Evolutionary conservation across 64 coral and sea anemone species (phyloP), one percentile per base, ranked within the genome.

Genomic region (Montipora efflorescens): DNA sequence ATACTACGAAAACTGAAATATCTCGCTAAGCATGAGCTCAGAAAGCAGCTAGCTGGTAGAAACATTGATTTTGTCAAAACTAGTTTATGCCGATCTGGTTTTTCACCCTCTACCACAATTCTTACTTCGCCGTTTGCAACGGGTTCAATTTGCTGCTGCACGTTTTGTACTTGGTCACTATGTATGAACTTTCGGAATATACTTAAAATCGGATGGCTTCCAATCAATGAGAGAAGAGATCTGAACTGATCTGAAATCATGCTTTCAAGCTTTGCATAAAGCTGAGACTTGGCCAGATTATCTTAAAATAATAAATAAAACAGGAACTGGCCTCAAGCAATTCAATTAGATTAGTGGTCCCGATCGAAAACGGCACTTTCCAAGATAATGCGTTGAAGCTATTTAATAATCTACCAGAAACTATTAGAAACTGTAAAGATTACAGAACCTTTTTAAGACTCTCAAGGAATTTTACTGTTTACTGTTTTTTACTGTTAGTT

Each of bases 51-150:
- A 55, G 10, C 52, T 55, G 6, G 10, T 55, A 76, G 74, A 89
- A 89, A 78, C 87, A 89, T 75, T 89, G 18, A 78, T 89, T 62
- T 58, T 89, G 73, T 78, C 87, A 64, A 78, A 64, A 77, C 48
- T 89, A 78, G 87, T 67, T 70, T 87, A 73, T 46, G 84, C 36
- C 28, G 84, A 87, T 87, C 62, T 90, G 77, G 45, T 79, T 50
- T 90, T 90, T 90, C 47, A 79, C 74, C 88, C 75, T 90, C 47
- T 79, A 90, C 75, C 88, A 79, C 74, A 90, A 90, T 90, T 79
- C 51, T 80, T 90, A 61, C 77, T 90, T 79, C 74, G 59, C 77
- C 88, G 88, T 90, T 90, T 90, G 77, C 88, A 79, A 80, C 88
- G 88, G 18, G 77, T 80, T 80, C 88, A 90, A 80, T 90, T 90